Evolutionary conservation across 2,113 vertebrate genomes (phyloP), one percentile per base, ranked within the genome.

Genomic region (Chelonoidis abingdonii): DNA sequence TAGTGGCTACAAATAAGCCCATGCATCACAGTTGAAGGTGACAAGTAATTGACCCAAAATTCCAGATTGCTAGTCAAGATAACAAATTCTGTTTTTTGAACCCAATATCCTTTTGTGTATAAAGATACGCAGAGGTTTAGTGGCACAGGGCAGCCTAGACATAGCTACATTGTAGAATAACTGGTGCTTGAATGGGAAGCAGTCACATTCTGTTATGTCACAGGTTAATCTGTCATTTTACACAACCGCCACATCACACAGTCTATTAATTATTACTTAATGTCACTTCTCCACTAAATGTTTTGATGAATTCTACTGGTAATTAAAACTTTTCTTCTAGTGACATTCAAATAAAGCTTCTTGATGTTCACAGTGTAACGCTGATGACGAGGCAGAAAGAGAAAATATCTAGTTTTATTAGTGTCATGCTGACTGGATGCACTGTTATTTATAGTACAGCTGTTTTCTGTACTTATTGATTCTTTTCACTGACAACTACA

Each of bases 221-320:
- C 76, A 72, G 62, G 87, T 93, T 95, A 96, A 97, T 88, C 85
- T 93, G 88, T 62, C 87, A 86, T 84, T 92, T 94, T 81, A n/a
- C 83, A 59, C 86, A 93, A 86, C 85, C 65, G 82, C 78, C 44
- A 82, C 27, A 86, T 89, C 89, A 92, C 80, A 38, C 0, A 1
- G 83, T 65, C 95, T 94, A 92, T 95, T 94, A 95, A 95, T 95
- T 93, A 93, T 95, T 95, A 92, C 80, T 95, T 95, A 89, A 89
- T 91, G 72, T 89, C 88, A 92, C 85, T 91, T 91, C 25, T 76
- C 56, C 54, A 44, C 27, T 79, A 89, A 89, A 86, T 56, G 50
- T 81, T 81, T 89, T 94, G 83, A 95, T 88, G 14, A 95, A 89
- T 95, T 91, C 83, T 83, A 57, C 87, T 86, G 88, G 85, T 91